Evolutionary conservation across 2,888 invertebrate genomes (phyloP).

Genomic region (Crossocerus cetratus): DNA sequence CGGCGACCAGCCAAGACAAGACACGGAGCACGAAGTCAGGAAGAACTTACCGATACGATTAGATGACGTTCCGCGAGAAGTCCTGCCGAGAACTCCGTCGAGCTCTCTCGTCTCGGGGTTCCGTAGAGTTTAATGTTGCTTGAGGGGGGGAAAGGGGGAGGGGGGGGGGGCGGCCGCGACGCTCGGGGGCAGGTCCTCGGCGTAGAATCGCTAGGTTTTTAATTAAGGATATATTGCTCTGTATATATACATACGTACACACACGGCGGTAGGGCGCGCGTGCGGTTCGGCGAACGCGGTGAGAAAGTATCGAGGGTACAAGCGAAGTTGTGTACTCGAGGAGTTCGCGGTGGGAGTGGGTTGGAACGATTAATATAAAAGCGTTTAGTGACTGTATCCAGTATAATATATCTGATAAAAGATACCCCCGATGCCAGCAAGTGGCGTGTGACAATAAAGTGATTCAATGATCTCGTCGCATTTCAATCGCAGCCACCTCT

Average conservation of each 20-base stretch:
- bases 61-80: slow-evolving; percentile 45
- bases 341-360: slow-evolving; percentile 56
- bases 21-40: slow-evolving; percentile 33
- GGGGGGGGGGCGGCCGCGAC: not conserved
- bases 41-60: slow-evolving; percentile 54
- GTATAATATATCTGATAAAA: slow-evolving; percentile 74
- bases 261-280: no score
- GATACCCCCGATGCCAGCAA: slow-evolving; percentile 75
- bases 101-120: slow-evolving; percentile 17
- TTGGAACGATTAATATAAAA: slow-evolving; percentile 67
- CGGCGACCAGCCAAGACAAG: slow-evolving; percentile 12
- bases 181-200: slow-evolving; percentile 14
- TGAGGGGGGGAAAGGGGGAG: no score
- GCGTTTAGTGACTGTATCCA: slow-evolving; percentile 75
- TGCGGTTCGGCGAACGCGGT: slow-evolving; percentile 15
- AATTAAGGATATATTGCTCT: slow-evolving; percentile 14
- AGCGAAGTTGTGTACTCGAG: slow-evolving; percentile 38
- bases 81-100: slow-evolving; percentile 50
- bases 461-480: slow-evolving; percentile 72
- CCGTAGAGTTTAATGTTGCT: not conserved
- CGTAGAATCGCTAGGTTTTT: slow-evolving; percentile 18
- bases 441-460: slow-evolving; percentile 77
- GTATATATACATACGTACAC: slow-evolving; percentile 19
- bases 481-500: slow-evolving; percentile 54
- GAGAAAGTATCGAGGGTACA: slow-evolving; percentile 12